Conservation (phyloP, 2,888 invertebrate genomes). For the Schrankia costaestrigalis region DNA sequence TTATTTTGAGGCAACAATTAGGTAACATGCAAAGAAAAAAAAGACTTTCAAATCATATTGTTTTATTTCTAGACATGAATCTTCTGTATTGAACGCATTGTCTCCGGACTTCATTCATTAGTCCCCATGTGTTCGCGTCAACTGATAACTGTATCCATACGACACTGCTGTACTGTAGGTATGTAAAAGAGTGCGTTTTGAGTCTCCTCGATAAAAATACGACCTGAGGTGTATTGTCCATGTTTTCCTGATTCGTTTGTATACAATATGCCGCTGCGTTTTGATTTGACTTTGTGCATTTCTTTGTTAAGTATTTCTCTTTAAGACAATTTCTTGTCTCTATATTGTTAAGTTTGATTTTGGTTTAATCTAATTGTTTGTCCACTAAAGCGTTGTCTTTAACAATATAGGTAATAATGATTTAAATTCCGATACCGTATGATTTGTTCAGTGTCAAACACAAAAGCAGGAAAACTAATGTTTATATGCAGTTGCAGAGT, state of each 20-base stretch:
- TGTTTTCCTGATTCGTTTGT: slow-evolving; percentile 39
- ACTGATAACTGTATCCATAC: slow-evolving; percentile 44
- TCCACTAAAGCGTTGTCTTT: slow-evolving; percentile 12
- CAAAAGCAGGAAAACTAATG: slow-evolving; percentile 42
- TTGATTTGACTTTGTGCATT: no score
- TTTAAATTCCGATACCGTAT: slow-evolving; percentile 18
- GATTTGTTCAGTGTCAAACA: slow-evolving; percentile 24
- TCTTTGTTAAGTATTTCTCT: no score
- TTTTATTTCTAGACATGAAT: no score
- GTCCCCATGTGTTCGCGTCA: slow-evolving; percentile 39
- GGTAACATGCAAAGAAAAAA: no score
- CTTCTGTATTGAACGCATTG: slow-evolving; percentile 15
- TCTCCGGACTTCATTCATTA: slow-evolving; percentile 49
- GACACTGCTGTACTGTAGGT: slow-evolving; percentile 20
- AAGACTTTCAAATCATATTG: no score
- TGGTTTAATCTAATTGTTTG: no score
- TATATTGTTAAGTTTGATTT: slow-evolving; percentile 13
- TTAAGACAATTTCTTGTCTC: slow-evolving; percentile 7
- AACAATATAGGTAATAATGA: slow-evolving; percentile 10
- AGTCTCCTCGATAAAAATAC: slow-evolving; percentile 33
- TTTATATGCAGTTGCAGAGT: slow-evolving; percentile 66
- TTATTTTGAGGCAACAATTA: no score
- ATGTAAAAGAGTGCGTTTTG: slow-evolving; percentile 37
- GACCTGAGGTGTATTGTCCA: slow-evolving; percentile 40
- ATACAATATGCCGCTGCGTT: slow-evolving; percentile 31